Evolutionary conservation across 2,888 invertebrate species (phyloP), one percentile per base, ranked within the genome.

Genomic region (Habrosyne pyritoides): DNA sequence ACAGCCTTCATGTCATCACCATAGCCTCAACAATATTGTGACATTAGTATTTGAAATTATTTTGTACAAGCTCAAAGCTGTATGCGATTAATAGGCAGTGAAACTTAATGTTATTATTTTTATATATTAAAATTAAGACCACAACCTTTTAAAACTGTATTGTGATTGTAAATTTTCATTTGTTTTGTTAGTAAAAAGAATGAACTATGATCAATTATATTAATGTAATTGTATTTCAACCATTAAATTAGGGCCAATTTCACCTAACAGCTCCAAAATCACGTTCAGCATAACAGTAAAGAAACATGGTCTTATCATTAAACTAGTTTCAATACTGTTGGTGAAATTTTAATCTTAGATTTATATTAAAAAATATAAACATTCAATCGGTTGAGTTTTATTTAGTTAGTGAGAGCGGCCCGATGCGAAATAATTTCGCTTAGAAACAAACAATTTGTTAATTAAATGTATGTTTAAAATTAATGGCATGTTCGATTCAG

Each of bases 1-100:
- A 42, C 54, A 57, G 52, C 56, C 54, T 53, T 18, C 53, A 63
- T 67, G 66, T 73, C 53, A 60, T 59, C 59, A 57, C 56, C 60
- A 59, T 59, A 60, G 63, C 63, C 55, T 53, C 28, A 46, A 46
- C 22, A 55, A 54, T 55, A 7, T 55, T 55, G 47, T 47, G 26
- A 47, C 46, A 64, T 69, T 71, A 71, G 66, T 69, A 58, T 51
- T 66, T 66, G 61, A 62, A 75, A 71, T 66, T 73, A 62, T 56
- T 69, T 71, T 56, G 61, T 54, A 61, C 57, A 79, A 83, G 84
- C 86, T 75, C 66, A 67, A 76, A 88, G 86, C 87, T 73, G 69
- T 71, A 82, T 85, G 83, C 71, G 64, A 75, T 85, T 83, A 77
- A 73, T 77, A 81, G 77, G 75, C 74, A 64, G 75, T 81, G 77